Percentiles rank a stretch among this genome's conserved stretches.
Evolutionary conservation across 2,113 vertebrate species (phyloP).

Genomic region (Spermophilus dauricus): DNA sequence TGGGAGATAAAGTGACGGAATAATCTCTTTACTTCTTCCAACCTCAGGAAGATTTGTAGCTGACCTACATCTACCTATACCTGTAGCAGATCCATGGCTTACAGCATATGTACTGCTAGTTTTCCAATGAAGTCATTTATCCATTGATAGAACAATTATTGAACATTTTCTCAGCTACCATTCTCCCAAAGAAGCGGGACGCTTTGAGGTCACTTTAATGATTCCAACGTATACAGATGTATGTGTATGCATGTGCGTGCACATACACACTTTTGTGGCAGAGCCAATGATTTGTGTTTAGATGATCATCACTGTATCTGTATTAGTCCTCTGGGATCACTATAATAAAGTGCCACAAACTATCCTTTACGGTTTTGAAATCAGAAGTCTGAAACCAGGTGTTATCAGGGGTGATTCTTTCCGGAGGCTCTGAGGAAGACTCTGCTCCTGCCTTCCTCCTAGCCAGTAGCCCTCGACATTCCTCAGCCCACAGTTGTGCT

Average conservation of each 20-base stretch:
- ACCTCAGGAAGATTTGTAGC: neutral
- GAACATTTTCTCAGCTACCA: neutral
- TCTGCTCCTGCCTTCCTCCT: neutral
- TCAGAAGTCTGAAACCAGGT: neutral
- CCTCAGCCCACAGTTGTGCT: neutral
- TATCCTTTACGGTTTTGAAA: neutral
- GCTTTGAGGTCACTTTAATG: neutral
- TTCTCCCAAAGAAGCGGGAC: neutral
- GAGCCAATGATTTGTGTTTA: slow-evolving; percentile 42
- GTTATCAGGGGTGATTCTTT: too few relatives aligned
- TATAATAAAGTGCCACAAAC: neutral
- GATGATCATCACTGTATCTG: neutral
- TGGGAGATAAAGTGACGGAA: neutral
- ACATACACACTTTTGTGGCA: neutral
- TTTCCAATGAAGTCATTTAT: slow-evolving; percentile 24
- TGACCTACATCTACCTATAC: neutral
- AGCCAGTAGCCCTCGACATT: neutral
- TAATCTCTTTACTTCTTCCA: neutral
- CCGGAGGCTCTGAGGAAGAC: neutral
- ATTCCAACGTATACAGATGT: neutral
- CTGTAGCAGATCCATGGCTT: neutral
- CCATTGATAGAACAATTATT: neutral
- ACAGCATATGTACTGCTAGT: neutral
- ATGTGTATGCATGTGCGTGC: accelerated
- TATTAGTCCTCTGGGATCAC: neutral